A percentile compares a stretch with the other conserved stretches of the same genome.
phyloP scores from a whole-genome alignment of 2,888 invertebrate species.

The Drosophila neotestacea region DNA sequence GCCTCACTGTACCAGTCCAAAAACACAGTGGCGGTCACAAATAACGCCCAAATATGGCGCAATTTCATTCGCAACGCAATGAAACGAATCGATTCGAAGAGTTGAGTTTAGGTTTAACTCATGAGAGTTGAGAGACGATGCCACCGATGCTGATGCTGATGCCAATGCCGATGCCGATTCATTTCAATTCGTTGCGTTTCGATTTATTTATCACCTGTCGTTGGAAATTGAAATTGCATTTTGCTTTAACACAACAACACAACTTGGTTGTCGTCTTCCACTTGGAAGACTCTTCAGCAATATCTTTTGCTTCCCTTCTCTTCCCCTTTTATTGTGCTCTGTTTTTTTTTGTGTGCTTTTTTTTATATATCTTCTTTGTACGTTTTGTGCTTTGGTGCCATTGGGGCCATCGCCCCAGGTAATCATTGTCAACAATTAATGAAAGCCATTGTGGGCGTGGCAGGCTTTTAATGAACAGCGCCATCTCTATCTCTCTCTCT shows the following conservation, averaged over 20 bases:
- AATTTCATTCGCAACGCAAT: constrained; percentile 73
- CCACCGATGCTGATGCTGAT: constrained; percentile 38
- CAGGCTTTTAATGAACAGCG: constrained; percentile 70
- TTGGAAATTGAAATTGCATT: constrained; percentile 82
- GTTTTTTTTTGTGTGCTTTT: constrained; percentile 10
- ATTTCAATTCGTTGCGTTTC: constrained; percentile 79
- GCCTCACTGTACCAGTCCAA: constrained; percentile 42
- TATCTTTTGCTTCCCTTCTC: not conserved
- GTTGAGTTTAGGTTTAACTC: not conserved
- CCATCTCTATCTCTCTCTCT: constrained; percentile 14
- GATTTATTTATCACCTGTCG: constrained; percentile 85
- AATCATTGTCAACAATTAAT: constrained; percentile 81
- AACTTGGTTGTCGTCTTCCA: constrained; percentile 14
- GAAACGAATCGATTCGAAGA: constrained; percentile 63
- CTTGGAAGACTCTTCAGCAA: not conserved
- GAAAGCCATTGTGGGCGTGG: constrained; percentile 75
- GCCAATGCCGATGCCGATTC: constrained; percentile 56
- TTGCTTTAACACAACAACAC: constrained; percentile 33
- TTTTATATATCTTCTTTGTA: not conserved
- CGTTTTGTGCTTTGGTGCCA: constrained; percentile 26
- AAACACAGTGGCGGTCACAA: constrained; percentile 59
- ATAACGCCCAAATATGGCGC: constrained; percentile 81
- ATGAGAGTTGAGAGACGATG: constrained; percentile 33
- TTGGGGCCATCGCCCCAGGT: constrained; percentile 66
- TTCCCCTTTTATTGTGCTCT: constrained; percentile 10